phyloP scores from a whole-genome alignment of 2,113 vertebrate species.

The Craseonycteris thonglongyai region DNA sequence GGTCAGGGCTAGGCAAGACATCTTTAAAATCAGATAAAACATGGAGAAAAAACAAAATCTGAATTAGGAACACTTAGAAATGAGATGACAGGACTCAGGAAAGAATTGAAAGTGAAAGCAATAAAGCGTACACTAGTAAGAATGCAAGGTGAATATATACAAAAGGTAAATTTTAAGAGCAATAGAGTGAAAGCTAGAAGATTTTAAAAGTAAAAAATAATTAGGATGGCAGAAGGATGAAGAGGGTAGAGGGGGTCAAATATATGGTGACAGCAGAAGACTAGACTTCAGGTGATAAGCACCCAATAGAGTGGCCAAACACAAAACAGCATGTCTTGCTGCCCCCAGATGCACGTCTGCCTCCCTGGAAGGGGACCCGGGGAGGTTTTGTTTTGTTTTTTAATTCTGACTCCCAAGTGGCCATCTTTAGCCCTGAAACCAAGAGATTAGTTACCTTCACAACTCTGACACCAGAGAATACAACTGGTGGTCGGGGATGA shows the following conservation, averaged over 20 bases:
- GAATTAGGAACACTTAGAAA: not conserved
- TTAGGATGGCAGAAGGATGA: not conserved
- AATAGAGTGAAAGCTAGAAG: not conserved
- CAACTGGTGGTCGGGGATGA: not conserved
- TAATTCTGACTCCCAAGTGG: not conserved
- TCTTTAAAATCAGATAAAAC: not conserved
- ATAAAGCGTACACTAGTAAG: not conserved
- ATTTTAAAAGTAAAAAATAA: not conserved
- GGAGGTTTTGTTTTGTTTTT: not conserved
- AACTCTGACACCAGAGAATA: not conserved
- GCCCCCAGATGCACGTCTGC: accelerated
- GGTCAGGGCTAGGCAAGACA: no score
- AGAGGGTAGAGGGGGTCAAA: not conserved
- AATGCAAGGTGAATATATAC: not conserved
- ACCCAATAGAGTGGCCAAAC: not conserved
- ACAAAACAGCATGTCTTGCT: accelerated
- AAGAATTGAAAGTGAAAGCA: not conserved
- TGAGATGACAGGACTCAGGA: not conserved
- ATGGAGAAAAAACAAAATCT: not conserved
- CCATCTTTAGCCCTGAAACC: not conserved
- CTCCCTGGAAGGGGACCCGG: not conserved
- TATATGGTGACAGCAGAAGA: not conserved
- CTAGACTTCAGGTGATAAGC: not conserved
- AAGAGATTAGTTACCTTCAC: not conserved
- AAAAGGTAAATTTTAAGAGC: not conserved